phyloP scores from a whole-genome alignment of 1,140 invertebrate species.

The Lasioglossum baleicum region DNA sequence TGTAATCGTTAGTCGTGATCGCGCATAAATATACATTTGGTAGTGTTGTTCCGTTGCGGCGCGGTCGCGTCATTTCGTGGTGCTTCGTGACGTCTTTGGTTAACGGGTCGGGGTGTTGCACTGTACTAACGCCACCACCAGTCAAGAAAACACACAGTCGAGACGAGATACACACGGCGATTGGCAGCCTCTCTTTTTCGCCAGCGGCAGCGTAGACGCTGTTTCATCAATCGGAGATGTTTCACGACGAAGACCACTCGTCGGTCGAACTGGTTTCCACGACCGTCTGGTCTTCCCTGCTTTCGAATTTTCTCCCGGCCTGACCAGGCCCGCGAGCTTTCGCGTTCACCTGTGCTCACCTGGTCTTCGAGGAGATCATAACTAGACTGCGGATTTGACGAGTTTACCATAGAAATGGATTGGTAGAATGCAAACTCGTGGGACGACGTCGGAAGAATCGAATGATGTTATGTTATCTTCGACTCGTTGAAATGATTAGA shows the following conservation, averaged over 20 bases:
- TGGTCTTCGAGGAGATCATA: background rate
- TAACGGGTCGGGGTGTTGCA: conserved; percentile 55
- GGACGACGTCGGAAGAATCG: no score
- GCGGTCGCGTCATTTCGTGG: conserved; percentile 38
- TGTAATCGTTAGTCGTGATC: background rate
- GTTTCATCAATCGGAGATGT: conserved; percentile 24
- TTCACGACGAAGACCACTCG: conserved; percentile 25
- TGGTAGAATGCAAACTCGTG: no score
- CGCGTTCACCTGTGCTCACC: conserved; percentile 35
- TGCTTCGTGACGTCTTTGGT: conserved; percentile 65
- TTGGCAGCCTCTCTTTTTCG: conserved; percentile 3
- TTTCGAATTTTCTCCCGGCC: conserved; percentile 63
- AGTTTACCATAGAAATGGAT: no score
- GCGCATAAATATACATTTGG: conserved; percentile 8
- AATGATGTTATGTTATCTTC: no score
- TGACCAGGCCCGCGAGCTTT: conserved; percentile 39
- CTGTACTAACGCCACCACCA: conserved; percentile 43
- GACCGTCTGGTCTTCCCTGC: conserved; percentile 24
- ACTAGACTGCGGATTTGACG: no score
- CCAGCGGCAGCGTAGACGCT: conserved; percentile 13
- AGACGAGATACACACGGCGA: background rate
- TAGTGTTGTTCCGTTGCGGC: conserved; percentile 59
- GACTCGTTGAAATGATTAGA: no score
- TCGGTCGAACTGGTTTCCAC: conserved; percentile 58
- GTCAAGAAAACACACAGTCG: background rate